Evolutionary conservation across 2,888 invertebrate species (phyloP).

Genomic region (Reticulitermes lucifugus): DNA sequence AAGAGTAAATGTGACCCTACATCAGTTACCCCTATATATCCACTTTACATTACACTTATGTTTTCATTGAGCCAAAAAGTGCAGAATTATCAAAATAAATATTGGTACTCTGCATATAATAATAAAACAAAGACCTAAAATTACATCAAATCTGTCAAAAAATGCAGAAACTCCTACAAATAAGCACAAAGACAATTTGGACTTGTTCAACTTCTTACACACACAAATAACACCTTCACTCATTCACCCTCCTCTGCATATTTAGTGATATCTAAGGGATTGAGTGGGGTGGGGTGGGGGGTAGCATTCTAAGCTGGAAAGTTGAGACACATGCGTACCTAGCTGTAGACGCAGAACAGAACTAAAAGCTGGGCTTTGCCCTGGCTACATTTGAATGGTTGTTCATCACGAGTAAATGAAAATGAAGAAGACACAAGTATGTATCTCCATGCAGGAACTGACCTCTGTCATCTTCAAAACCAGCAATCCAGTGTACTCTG

Average conservation of each 20-base stretch:
- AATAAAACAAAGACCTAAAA: neutral
- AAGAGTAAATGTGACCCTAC: neutral
- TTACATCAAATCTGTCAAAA: neutral
- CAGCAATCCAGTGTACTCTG: neutral
- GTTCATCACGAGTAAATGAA: neutral
- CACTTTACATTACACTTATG: conserved; percentile 1
- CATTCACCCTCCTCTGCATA: neutral
- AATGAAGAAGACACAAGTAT: neutral
- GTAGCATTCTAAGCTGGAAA: neutral
- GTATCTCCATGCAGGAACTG: neutral
- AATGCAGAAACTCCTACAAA: neutral
- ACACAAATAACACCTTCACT: neutral
- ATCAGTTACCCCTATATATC: neutral
- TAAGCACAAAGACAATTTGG: conserved; percentile 11
- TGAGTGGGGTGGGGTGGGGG: neutral
- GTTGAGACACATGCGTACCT: neutral
- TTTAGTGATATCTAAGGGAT: neutral
- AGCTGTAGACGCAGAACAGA: neutral
- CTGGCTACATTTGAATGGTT: neutral
- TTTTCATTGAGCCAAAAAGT: neutral
- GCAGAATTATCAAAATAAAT: conserved; percentile 35
- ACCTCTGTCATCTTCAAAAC: neutral
- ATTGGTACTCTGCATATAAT: conserved; percentile 1
- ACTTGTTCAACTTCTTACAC: neutral
- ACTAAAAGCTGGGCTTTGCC: neutral